A percentile compares a stretch with the other conserved stretches of the same genome.
Conservation (phyloP, 2,888 invertebrate genomes). For the Watsonalla binaria region DNA sequence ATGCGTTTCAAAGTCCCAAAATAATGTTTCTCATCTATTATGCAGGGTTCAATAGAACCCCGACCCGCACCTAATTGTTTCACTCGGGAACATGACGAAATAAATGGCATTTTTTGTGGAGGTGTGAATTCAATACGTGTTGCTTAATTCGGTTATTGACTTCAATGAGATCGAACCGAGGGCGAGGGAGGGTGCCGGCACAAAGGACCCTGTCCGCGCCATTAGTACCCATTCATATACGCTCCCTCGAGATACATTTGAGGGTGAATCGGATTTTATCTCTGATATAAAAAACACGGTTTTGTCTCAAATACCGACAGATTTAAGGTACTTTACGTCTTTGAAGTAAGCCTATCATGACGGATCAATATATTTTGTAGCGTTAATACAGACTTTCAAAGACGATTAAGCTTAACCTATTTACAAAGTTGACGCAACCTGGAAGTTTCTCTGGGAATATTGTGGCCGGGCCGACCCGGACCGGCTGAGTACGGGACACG, state of each 20-base stretch:
- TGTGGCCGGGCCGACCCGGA: constrained; percentile 18
- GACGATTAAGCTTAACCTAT: constrained; percentile 5
- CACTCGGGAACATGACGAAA: constrained; percentile 1
- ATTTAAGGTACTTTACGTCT: too few species aligned
- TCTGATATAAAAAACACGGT: background rate
- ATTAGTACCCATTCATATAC: constrained; percentile 64
- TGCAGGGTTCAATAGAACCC: constrained; percentile 2
- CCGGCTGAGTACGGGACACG: constrained; percentile 11
- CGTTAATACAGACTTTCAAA: background rate
- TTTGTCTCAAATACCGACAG: background rate
- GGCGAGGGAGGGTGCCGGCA: constrained; percentile 26
- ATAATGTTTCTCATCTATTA: constrained; percentile 7
- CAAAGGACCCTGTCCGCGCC: constrained; percentile 53
- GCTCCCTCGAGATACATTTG: constrained; percentile 47
- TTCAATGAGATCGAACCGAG: constrained; percentile 30
- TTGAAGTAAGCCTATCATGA: constrained; percentile 10
- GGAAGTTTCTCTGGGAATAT: constrained; percentile 18
- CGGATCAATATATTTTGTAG: constrained; percentile 4
- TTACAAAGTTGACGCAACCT: constrained; percentile 8
- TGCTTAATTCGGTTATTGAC: constrained; percentile 44
- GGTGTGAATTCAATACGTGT: constrained; percentile 40
- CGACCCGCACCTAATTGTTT: constrained; percentile 5
- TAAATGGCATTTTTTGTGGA: constrained; percentile 20
- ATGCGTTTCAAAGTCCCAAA: constrained; percentile 9
- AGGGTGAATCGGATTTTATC: constrained; percentile 17